These are phyloP conservation scores for Drosophila nr. perissopoda DNA, from an alignment of 2,888 invertebrate genomes.

Conservation along the genomic window DNA sequence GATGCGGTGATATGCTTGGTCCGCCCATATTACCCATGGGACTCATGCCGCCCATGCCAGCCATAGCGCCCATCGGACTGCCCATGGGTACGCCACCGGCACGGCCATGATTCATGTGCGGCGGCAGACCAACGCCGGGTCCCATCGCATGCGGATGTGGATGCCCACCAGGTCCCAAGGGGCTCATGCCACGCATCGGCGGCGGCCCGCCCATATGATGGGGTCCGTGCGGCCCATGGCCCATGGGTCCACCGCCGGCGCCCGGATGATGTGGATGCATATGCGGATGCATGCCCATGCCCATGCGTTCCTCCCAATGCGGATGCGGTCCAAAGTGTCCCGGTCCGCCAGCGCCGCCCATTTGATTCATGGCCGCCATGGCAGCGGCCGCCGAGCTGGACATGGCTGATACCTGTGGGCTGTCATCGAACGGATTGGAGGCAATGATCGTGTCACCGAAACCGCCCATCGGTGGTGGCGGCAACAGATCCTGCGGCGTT, in stretches of 20 bases:
- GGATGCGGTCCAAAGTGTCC: slow-evolving; percentile 80
- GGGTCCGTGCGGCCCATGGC: slow-evolving; percentile 63
- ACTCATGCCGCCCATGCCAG: slow-evolving; percentile 86
- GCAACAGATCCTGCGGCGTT: slow-evolving; percentile 90
- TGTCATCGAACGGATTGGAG: slow-evolving; percentile 97
- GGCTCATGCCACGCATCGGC: slow-evolving; percentile 86
- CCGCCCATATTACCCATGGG: slow-evolving; percentile 86
- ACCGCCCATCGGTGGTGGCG: slow-evolving; percentile 93
- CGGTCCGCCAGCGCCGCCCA: slow-evolving; percentile 84
- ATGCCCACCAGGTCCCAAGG: slow-evolving; percentile 78
- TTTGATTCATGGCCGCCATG: slow-evolving; percentile 89
- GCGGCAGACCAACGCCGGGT: slow-evolving; percentile 82
- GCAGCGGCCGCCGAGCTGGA: slow-evolving; percentile 84
- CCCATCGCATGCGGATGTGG: slow-evolving; percentile 79
- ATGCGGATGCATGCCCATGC: slow-evolving; percentile 87
- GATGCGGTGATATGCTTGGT: slow-evolving; percentile 85
- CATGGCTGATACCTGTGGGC: slow-evolving; percentile 87
- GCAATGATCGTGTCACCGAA: slow-evolving; percentile 97
- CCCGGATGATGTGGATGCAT: slow-evolving; percentile 90
- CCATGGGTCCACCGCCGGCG: slow-evolving; percentile 86
- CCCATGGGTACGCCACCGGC: slow-evolving; percentile 83
- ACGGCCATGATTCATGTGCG: slow-evolving; percentile 83
- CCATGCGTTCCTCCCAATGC: slow-evolving; percentile 86
- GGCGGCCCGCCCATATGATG: slow-evolving; percentile 87
- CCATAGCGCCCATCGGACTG: slow-evolving; percentile 87